Conservation (phyloP, 2,113 vertebrate species). For the Opisthocomus hoazin region DNA sequence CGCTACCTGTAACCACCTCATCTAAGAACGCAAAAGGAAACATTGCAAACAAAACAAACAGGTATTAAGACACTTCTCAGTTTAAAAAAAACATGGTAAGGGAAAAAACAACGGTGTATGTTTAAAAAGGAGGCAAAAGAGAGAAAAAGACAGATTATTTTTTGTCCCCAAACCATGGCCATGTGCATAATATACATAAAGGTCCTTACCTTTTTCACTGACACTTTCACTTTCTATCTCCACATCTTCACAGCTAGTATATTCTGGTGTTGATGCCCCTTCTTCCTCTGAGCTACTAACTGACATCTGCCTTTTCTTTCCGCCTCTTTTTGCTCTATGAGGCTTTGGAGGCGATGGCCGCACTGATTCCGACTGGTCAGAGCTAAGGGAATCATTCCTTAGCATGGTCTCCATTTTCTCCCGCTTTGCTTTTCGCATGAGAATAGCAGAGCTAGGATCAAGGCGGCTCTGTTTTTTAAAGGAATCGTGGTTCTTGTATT, state of each 20-base stretch:
- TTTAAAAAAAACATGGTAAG: background rate
- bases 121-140: constrained; percentile 8
- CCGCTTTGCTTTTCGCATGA: constrained; percentile 82
- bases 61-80: background rate
- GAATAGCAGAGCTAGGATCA: constrained; percentile 80
- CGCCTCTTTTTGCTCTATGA: constrained; percentile 87
- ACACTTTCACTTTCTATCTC: constrained; percentile 96
- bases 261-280: constrained; percentile 97
- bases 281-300: constrained; percentile 99
- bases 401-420: constrained; percentile 91
- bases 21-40: constrained; percentile 11
- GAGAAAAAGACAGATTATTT: constrained; percentile 6
- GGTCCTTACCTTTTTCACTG: constrained; percentile 93
- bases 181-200: constrained; percentile 50
- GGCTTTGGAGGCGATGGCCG: constrained; percentile 91
- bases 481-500: constrained; percentile 82
- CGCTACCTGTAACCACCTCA: background rate
- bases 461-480: constrained; percentile 82
- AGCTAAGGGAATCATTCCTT: constrained; percentile 96
- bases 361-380: constrained; percentile 94
- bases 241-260: constrained; percentile 98
- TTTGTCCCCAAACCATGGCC: constrained; percentile 32
- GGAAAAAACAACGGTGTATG: background rate
- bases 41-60: constrained; percentile 25
- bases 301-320: constrained; percentile 96